Evolutionary conservation across 2,797 vertebrate genomes (phyloP), one percentile per base, ranked within the genome.

Genomic region (Pseudotriccus pelzelni): DNA sequence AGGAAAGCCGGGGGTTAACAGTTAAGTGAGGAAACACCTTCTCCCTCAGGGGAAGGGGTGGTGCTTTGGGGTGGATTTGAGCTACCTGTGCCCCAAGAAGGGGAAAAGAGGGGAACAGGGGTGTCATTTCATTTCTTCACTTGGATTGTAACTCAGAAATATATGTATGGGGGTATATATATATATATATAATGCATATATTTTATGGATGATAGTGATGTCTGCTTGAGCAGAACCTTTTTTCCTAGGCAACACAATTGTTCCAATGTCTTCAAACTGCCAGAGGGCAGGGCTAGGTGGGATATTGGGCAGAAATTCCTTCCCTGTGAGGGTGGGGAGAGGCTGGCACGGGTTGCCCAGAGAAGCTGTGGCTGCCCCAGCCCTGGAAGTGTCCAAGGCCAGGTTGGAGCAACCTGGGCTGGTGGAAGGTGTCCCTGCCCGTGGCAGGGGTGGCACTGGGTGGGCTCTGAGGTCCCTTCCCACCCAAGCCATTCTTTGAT

Each of bases 391-490:
- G n/a, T n/a, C n/a, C n/a, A n/a, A n/a, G n/a, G n/a, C n/a, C n/a
- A n/a, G n/a, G n/a, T n/a, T n/a, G n/a, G n/a, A n/a, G n/a, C n/a
- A n/a, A n/a, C n/a, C n/a, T n/a, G n/a, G n/a, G n/a, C n/a, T n/a
- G n/a, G n/a, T n/a, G n/a, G n/a, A n/a, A n/a, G n/a, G n/a, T n/a
- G n/a, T n/a, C n/a, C n/a, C n/a, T n/a, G n/a, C n/a, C n/a, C n/a
- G n/a, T n/a, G n/a, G n/a, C 25, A 46, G 39, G 7, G 7, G 5
- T 23, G 59, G 25, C 1, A 36, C 12, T 2, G 2, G 18, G 3
- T 5, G 6, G 3, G 1, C 8, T 41, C 41, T 24, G 11, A 21
- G 0, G 0, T 3, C 22, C 25, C 56, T 39, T 39, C 58, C 41
- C 28, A 23, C 8, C 32, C 44, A 22, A 14, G 2, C 52, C 36